These are phyloP conservation scores for Leistus spinibarbis DNA, from an alignment of 2,888 invertebrate species.

Conservation along the genomic window DNA sequence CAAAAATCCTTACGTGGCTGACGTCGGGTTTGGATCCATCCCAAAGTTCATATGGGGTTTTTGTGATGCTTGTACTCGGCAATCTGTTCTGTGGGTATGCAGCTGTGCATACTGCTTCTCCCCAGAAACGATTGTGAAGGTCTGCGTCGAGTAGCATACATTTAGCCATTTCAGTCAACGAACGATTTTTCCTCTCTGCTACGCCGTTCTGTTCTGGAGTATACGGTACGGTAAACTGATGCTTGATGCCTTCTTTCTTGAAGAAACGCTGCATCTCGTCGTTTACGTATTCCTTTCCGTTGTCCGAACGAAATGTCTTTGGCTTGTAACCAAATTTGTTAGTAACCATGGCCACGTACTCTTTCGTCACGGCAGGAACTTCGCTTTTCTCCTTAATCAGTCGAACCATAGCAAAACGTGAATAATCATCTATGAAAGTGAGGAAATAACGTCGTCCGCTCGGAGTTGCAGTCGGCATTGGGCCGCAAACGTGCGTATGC, in stretches of 20 bases:
- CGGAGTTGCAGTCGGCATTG: no score
- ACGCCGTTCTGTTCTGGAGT: slow-evolving; percentile 50
- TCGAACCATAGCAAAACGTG: slow-evolving; percentile 42
- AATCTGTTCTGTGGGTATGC: slow-evolving; percentile 11
- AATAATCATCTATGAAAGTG: slow-evolving; percentile 50
- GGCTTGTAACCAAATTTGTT: slow-evolving; percentile 42
- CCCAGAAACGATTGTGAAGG: no score
- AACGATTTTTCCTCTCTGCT: slow-evolving; percentile 46
- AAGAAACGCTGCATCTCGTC: slow-evolving; percentile 40
- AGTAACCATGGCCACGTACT: slow-evolving; percentile 44
- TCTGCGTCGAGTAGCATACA: slow-evolving; percentile 44
- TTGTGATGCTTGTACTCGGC: slow-evolving; percentile 10
- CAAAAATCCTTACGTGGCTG: no score
- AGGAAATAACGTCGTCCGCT: no score
- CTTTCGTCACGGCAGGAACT: slow-evolving; percentile 42
- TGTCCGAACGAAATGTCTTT: slow-evolving; percentile 43
- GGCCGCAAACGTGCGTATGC: no score
- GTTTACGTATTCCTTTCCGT: slow-evolving; percentile 42
- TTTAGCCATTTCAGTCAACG: slow-evolving; percentile 21
- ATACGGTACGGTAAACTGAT: slow-evolving; percentile 48
- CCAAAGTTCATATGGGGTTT: slow-evolving; percentile 49
- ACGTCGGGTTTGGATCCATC: no score
- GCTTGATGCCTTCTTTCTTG: slow-evolving; percentile 45
- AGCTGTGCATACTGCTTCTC: slow-evolving; percentile 40
- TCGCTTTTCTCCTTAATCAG: slow-evolving; percentile 50